Conservation (phyloP, 2,797 vertebrate genomes). For the Typhlichthys subterraneus region DNA sequence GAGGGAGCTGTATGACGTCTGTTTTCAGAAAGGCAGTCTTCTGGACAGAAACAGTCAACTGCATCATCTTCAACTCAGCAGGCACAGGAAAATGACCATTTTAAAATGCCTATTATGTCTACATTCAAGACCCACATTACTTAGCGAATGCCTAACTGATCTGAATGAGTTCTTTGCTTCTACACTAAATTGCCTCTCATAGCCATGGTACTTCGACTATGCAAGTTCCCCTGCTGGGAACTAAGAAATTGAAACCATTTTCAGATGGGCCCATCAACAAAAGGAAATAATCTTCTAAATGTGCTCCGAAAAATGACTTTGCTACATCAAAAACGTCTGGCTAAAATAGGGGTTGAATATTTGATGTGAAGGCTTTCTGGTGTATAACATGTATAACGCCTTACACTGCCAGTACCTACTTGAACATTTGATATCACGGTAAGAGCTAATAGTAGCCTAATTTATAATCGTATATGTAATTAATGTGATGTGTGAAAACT, state of each 20-base stretch:
- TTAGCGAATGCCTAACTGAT: slow-evolving; percentile 33
- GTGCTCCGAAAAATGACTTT: slow-evolving; percentile 1
- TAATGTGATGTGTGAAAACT: too few species aligned
- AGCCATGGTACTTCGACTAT: slow-evolving; percentile 7
- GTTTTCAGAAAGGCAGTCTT: slow-evolving; percentile 37
- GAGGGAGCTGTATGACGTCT: slow-evolving; percentile 28
- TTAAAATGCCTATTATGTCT: background rate
- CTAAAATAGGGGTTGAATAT: background rate
- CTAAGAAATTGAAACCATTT: slow-evolving; percentile 22
- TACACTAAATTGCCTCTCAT: slow-evolving; percentile 18
- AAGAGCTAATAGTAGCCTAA: too few species aligned
- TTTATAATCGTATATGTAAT: too few species aligned
- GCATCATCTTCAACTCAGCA: slow-evolving; percentile 18
- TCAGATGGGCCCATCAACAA: slow-evolving; percentile 10
- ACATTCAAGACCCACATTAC: slow-evolving; percentile 35
- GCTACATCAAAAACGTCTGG: background rate
- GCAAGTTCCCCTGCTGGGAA: slow-evolving; percentile 24
- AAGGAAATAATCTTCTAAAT: slow-evolving; percentile 17
- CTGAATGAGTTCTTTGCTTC: slow-evolving; percentile 28
- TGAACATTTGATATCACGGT: background rate
- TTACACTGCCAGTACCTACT: too few species aligned
- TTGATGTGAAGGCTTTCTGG: background rate
- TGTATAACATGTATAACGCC: too few species aligned
- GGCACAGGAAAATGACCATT: background rate
- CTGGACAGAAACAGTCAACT: slow-evolving; percentile 30